Evolutionary conservation across 2,113 vertebrate species (phyloP).

Genomic region (Theristicus caerulescens): DNA sequence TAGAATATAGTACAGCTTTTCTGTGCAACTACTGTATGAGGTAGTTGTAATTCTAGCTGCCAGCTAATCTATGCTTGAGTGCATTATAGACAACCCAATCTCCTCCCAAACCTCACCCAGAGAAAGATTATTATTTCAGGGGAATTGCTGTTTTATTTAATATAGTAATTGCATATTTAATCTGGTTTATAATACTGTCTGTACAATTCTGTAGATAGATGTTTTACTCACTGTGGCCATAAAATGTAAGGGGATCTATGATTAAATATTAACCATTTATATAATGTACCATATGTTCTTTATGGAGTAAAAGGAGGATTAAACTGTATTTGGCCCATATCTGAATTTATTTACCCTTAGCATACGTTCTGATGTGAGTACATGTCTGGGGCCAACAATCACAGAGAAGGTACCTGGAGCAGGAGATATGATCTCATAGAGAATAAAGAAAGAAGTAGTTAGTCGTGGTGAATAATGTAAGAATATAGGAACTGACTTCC

Average conservation of each 20-base stretch:
- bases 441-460: not conserved
- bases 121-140: not conserved
- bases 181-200: not conserved
- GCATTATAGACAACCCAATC: not conserved
- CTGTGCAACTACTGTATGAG: not conserved
- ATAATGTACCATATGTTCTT: not conserved
- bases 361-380: not conserved
- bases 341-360: not conserved
- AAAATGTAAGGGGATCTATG: not conserved
- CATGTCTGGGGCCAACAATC: not conserved
- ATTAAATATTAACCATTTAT: not conserved
- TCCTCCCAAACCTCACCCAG: not conserved
- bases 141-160: not conserved
- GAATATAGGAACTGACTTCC: not conserved
- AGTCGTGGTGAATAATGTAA: not conserved
- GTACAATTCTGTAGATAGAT: not conserved
- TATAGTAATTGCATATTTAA: not conserved
- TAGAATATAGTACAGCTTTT: not conserved
- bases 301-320: not conserved
- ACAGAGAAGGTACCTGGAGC: not conserved
- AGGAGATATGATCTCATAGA: not conserved
- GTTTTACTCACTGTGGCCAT: not conserved
- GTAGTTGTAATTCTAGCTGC: not conserved
- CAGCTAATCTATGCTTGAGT: not conserved
- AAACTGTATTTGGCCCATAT: not conserved